Evolutionary conservation across 2,113 vertebrate genomes (phyloP).

Genomic region (Aspiorhynchus laticeps): DNA sequence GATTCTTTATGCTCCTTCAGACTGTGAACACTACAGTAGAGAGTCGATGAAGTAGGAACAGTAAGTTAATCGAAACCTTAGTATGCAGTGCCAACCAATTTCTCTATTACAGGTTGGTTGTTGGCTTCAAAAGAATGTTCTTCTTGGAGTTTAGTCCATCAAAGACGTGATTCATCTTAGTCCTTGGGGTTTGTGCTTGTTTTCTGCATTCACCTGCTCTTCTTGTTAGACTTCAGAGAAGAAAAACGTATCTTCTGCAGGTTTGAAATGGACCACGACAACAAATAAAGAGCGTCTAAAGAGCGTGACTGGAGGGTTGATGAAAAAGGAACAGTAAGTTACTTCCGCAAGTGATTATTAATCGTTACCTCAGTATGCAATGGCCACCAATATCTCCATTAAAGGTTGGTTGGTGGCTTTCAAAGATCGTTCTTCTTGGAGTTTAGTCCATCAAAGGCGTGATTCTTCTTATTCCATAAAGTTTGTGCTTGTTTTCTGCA

Average conservation of each 20-base stretch:
- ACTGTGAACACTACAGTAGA: neutral
- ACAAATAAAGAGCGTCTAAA: too few relatives aligned
- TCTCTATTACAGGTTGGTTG: neutral
- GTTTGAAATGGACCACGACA: too few relatives aligned
- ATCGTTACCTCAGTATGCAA: neutral
- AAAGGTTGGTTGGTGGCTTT: neutral
- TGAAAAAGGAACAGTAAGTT: neutral
- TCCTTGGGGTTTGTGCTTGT: neutral
- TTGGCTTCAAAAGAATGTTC: neutral
- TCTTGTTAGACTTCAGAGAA: neutral
- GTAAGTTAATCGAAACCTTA: neutral
- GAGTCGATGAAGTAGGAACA: neutral
- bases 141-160: neutral
- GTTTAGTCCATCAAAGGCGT: neutral
- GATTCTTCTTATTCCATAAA: neutral
- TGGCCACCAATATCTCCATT: neutral
- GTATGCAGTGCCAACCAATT: neutral
- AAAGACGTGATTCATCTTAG: neutral
- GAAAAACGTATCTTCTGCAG: neutral
- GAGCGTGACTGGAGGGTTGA: too few relatives aligned
- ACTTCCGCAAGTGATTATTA: neutral
- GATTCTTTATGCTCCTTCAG: neutral
- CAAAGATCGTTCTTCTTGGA: neutral
- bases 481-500: neutral
- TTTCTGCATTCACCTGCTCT: neutral